phyloP scores from a whole-genome alignment of 2,113 vertebrate species.

The Phrynosoma blainvillii region DNA sequence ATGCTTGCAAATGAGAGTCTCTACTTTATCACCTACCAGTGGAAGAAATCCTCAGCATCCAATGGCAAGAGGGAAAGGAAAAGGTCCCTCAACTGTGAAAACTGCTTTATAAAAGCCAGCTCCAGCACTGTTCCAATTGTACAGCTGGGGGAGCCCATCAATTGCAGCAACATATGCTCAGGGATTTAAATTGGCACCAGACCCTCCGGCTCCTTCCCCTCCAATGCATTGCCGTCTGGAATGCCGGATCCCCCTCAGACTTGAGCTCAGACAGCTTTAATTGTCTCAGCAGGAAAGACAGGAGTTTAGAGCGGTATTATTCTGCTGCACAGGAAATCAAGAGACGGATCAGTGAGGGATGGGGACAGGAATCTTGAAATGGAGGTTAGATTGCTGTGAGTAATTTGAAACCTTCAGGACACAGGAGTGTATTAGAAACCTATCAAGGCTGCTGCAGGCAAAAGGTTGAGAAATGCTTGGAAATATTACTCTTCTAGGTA shows the following conservation, averaged over 20 bases:
- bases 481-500: too few relatives aligned
- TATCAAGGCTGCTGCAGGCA: neutral
- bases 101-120: accelerated
- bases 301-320: neutral
- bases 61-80: neutral
- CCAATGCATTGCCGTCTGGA: neutral
- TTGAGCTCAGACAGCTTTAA: neutral
- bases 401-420: neutral
- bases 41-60: accelerated
- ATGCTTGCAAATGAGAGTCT: neutral
- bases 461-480: neutral
- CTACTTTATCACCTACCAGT: neutral
- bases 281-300: neutral
- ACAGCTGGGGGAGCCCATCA: neutral
- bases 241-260: accelerated
- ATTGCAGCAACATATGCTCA: neutral
- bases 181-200: neutral
- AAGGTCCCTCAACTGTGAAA: neutral
- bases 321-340: neutral
- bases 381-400: neutral
- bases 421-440: neutral
- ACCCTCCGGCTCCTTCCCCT: accelerated
- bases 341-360: neutral
- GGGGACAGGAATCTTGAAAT: neutral
- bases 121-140: neutral